phyloP scores from a whole-genome alignment of 1,140 invertebrate genomes.

The Diabrotica virgifera region DNA sequence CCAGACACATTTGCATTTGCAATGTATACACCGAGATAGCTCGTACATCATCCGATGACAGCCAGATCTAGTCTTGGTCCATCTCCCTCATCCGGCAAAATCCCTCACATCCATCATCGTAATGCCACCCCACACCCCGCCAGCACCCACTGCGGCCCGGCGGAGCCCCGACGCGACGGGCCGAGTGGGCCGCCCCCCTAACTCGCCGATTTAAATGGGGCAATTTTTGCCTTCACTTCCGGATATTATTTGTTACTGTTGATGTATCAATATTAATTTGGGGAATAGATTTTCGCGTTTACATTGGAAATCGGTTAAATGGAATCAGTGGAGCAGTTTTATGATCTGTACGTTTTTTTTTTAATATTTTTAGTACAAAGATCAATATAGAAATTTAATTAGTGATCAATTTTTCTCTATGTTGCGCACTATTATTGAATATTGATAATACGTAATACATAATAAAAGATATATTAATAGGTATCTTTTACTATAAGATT shows the following conservation, averaged over 20 bases:
- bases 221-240: slow-evolving; percentile 33
- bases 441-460: too few relatives aligned
- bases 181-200: slow-evolving; percentile 10
- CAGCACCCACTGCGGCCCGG: slow-evolving; percentile 15
- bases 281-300: too few relatives aligned
- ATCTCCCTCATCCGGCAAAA: slow-evolving; percentile 43
- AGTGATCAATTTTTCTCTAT: too few relatives aligned
- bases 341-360: too few relatives aligned
- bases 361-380: too few relatives aligned
- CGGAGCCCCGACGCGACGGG: neutral
- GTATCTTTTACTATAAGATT: too few relatives aligned
- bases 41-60: slow-evolving; percentile 46
- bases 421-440: too few relatives aligned
- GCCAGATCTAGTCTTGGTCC: slow-evolving; percentile 45
- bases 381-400: too few relatives aligned
- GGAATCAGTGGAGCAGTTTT: too few relatives aligned
- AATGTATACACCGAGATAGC: slow-evolving; percentile 43
- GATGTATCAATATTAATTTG: slow-evolving; percentile 31
- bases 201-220: slow-evolving; percentile 27
- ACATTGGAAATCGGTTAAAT: too few relatives aligned
- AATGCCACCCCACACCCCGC: slow-evolving; percentile 15
- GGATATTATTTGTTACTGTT: slow-evolving; percentile 26
- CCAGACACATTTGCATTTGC: slow-evolving; percentile 26
- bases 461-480: too few relatives aligned
- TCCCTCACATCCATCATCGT: slow-evolving; percentile 46